Conservation (phyloP, 2,888 invertebrate genomes). For the Odontocerum albicorne region DNA sequence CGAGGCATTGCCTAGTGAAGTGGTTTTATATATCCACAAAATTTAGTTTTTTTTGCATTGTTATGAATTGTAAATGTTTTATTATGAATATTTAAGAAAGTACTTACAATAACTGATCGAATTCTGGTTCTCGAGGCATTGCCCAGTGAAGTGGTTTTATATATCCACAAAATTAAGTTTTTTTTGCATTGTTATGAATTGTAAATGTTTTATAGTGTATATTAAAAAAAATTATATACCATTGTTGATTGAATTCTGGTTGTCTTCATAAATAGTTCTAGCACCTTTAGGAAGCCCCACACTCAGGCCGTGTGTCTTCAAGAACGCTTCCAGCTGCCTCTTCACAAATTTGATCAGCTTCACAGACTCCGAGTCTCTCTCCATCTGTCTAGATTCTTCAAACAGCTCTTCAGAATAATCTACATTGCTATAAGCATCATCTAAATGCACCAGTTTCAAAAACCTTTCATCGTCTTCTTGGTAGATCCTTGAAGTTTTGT, state of each 20-base stretch:
- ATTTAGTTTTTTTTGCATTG: background rate
- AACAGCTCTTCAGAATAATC: slow-evolving; percentile 8
- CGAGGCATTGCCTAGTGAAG: too few species aligned
- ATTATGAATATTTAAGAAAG: too few species aligned
- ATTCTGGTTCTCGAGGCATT: too few species aligned
- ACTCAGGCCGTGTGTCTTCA: slow-evolving; percentile 50
- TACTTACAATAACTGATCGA: too few species aligned
- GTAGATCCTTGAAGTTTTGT: background rate
- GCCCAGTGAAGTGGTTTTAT: background rate
- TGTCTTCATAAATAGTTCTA: slow-evolving; percentile 49
- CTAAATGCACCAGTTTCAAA: slow-evolving; percentile 19
- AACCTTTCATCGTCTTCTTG: slow-evolving; percentile 8
- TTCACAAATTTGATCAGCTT: slow-evolving; percentile 33
- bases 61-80: too few species aligned
- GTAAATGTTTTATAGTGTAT: too few species aligned
- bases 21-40: background rate
- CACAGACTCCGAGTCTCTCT: slow-evolving; percentile 27
- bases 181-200: background rate
- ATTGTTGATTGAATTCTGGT: too few species aligned
- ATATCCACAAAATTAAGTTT: background rate
- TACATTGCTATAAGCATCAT: background rate
- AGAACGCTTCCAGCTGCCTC: slow-evolving; percentile 50
- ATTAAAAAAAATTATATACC: too few species aligned
- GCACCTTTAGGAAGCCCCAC: slow-evolving; percentile 53
- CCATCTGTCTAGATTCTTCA: slow-evolving; percentile 32